Conservation (phyloP, 2,113 vertebrate genomes). For the Takifugu bimaculatus region DNA sequence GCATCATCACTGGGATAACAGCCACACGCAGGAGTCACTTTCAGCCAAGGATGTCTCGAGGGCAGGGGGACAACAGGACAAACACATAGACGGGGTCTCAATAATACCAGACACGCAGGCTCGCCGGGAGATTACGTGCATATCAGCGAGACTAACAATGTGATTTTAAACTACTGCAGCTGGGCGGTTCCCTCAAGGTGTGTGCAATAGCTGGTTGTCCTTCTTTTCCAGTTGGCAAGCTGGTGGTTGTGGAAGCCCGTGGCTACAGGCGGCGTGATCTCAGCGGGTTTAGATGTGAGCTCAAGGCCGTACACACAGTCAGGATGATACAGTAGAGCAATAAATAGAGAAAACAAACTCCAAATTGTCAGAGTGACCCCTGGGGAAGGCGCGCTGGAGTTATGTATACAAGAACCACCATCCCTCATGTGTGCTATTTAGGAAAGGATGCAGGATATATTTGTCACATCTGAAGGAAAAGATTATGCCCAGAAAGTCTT, state of each 20-base stretch:
- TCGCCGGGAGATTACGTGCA: slow-evolving; percentile 35
- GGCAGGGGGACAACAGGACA: slow-evolving; percentile 50
- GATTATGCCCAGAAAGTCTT: too few species aligned
- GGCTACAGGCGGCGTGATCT: slow-evolving; percentile 8
- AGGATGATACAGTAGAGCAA: slow-evolving; percentile 8
- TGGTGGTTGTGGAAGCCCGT: slow-evolving; percentile 19
- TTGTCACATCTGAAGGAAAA: too few species aligned
- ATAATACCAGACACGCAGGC: slow-evolving; percentile 11
- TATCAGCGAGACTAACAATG: slow-evolving; percentile 24
- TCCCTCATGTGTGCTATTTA: neutral
- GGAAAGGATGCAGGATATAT: too few species aligned
- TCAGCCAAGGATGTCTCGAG: slow-evolving; percentile 73
- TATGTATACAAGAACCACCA: neutral
- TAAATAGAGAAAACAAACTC: slow-evolving; percentile 22
- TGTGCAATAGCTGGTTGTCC: slow-evolving; percentile 24
- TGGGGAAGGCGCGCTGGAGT: neutral
- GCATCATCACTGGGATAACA: slow-evolving; percentile 74
- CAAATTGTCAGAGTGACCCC: slow-evolving; percentile 25
- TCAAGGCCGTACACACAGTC: slow-evolving; percentile 3
- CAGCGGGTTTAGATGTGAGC: slow-evolving; percentile 8
- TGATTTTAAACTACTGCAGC: slow-evolving; percentile 18
- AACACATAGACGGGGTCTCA: slow-evolving; percentile 11
- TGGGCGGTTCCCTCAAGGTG: slow-evolving; percentile 22
- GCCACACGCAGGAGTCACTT: slow-evolving; percentile 50
- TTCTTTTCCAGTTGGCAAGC: slow-evolving; percentile 12